Base-by-base conservation (phyloP, 2,888 invertebrate species). In the Brachynemurus nebulosus region DNA sequence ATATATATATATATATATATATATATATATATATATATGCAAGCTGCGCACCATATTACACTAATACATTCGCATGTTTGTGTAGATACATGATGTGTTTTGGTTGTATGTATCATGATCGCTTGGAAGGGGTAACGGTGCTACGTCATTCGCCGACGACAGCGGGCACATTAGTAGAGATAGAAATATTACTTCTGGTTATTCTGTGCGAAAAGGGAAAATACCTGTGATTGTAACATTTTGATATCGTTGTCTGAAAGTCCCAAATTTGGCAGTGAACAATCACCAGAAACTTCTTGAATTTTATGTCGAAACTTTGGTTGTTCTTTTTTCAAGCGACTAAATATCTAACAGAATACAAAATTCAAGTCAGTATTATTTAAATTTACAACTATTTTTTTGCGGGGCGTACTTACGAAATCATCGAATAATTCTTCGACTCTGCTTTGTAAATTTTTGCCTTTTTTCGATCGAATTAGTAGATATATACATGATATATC, bases 341-440 rank as follows among this genome's bases (percentile, higher is more conserved):
- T 63, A 53, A 78, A 80, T 1, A 79, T 45, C 75, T 75, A 59
- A 2, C 61, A 60, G 2, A 25, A 41, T 14, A 36, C 17, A 38
- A 38, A 38, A 9, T 38, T 18, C n/a, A n/a, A n/a, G n/a, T n/a
- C n/a, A 30, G 12, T 30, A 4, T 12, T 4, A 30, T 25, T 25
- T 25, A 9, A 25, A 7, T 9, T 9, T 9, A 25, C 25, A 25
- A 25, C 25, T 9, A 9, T 27, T 9, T 27, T 27, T 12, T n/a
- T 5, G 27, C 21, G n/a, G n/a, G n/a, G n/a, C n/a, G n/a, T n/a
- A n/a, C 72, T 71, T 58, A 80, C 76, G 18, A 72, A 68, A 52
- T 81, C 79, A 11, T 78, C 75, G 50, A 82, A 78, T 12, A 83
- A 68, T 51, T 77, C 74, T 9, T 78, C 78, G 40, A 81, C 61